Evolutionary conservation across 1,140 invertebrate species (phyloP).

Genomic region (Nebria ingens): DNA sequence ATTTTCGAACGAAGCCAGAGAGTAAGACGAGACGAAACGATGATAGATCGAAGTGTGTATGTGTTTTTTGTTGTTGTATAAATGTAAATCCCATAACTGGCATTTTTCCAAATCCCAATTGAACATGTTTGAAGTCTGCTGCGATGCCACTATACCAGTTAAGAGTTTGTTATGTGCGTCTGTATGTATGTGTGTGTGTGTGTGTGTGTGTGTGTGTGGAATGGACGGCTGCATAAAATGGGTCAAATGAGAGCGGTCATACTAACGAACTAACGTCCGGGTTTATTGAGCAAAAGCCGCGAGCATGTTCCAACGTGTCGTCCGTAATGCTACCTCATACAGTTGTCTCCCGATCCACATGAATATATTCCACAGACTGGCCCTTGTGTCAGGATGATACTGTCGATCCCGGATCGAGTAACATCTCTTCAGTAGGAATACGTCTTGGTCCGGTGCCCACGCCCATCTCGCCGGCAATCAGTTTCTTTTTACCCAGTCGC

Average conservation of each 20-base stretch:
- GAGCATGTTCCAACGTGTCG: not conserved
- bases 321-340: constrained; percentile 45
- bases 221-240: constrained; percentile 2
- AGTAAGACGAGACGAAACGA: not conserved
- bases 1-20: no score
- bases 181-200: no score
- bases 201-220: no score
- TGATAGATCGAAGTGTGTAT: not conserved
- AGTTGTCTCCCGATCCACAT: constrained; percentile 79
- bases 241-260: not conserved
- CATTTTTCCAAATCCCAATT: no score
- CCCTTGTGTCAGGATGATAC: constrained; percentile 68
- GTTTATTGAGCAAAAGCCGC: constrained; percentile 2
- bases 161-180: no score
- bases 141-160: no score
- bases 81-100: no score
- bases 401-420: constrained; percentile 41
- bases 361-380: constrained; percentile 79
- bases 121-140: no score
- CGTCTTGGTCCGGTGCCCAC: constrained; percentile 28
- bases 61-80: no score
- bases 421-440: constrained; percentile 43
- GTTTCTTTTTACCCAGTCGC: constrained; percentile 43
- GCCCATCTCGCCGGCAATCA: constrained; percentile 33
- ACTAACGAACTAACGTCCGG: not conserved